A percentile compares a stretch with the other conserved stretches of the same genome.
These are phyloP conservation scores for Chromoteleia sp. DNA, from an alignment of 2,888 invertebrate species.

Conservation along the genomic window DNA sequence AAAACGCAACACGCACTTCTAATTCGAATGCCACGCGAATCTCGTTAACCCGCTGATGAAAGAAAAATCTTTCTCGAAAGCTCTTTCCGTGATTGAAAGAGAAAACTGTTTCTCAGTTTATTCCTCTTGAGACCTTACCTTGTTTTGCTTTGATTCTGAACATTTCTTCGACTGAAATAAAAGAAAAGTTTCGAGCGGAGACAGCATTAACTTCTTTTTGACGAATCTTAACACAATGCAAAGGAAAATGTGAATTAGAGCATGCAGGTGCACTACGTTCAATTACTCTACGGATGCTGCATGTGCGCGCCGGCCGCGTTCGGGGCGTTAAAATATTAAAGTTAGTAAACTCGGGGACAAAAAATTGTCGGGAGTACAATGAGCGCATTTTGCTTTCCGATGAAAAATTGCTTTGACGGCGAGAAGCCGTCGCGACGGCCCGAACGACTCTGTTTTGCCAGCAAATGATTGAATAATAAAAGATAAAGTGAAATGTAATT, in stretches of 20 bases:
- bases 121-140: constrained; percentile 55
- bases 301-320: constrained; percentile 22
- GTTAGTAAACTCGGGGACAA: constrained; percentile 29
- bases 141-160: constrained; percentile 62
- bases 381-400: constrained; percentile 28
- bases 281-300: constrained; percentile 49
- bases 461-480: constrained; percentile 55
- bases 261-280: constrained; percentile 43
- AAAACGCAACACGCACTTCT: not conserved
- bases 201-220: constrained; percentile 54
- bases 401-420: constrained; percentile 43
- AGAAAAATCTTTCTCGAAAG: constrained; percentile 59
- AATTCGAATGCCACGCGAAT: constrained; percentile 47
- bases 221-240: constrained; percentile 49
- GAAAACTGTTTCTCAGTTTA: constrained; percentile 63
- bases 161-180: constrained; percentile 56
- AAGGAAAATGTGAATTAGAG: constrained; percentile 61
- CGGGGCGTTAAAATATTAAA: constrained; percentile 53
- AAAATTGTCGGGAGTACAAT: constrained; percentile 19
- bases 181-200: constrained; percentile 44
- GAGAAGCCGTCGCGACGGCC: constrained; percentile 5
- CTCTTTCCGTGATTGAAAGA: constrained; percentile 64
- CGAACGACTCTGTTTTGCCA: constrained; percentile 30
- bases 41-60: constrained; percentile 52
- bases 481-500: constrained; percentile 50